Evolutionary conservation across 2,113 vertebrate species (phyloP).

Genomic region (Cryptotis parvus): DNA sequence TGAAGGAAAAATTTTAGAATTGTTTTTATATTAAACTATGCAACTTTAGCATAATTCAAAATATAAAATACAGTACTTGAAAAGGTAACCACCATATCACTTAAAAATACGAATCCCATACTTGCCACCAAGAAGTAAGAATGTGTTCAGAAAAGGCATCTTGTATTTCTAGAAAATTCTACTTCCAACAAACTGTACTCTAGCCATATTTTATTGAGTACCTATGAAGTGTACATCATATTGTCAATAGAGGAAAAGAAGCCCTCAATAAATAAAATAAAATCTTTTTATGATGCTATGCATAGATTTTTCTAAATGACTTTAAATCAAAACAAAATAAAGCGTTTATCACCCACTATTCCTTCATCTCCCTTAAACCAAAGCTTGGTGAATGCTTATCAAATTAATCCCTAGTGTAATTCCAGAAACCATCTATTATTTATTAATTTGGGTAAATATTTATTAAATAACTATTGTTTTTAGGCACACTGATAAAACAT

Average conservation of each 20-base stretch:
- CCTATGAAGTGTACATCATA: background rate
- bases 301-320: conserved; percentile 13
- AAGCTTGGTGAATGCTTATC: background rate
- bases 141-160: background rate
- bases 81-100: background rate
- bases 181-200: conserved; percentile 21
- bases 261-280: background rate
- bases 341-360: too few relatives aligned
- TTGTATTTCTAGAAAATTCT: background rate
- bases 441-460: background rate
- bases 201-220: background rate
- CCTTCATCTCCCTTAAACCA: background rate
- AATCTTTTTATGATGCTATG: background rate
- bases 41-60: background rate
- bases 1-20: conserved; percentile 24
- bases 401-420: background rate
- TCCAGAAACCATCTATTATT: background rate
- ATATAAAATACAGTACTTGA: conserved; percentile 6
- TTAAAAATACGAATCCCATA: background rate
- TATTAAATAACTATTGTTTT: background rate
- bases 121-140: background rate
- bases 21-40: conserved; percentile 43
- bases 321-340: conserved; percentile 5
- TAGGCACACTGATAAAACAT: background rate
- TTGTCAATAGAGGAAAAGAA: background rate